Conservation (phyloP, 2,888 invertebrate genomes). For the Aethes cnicana region DNA sequence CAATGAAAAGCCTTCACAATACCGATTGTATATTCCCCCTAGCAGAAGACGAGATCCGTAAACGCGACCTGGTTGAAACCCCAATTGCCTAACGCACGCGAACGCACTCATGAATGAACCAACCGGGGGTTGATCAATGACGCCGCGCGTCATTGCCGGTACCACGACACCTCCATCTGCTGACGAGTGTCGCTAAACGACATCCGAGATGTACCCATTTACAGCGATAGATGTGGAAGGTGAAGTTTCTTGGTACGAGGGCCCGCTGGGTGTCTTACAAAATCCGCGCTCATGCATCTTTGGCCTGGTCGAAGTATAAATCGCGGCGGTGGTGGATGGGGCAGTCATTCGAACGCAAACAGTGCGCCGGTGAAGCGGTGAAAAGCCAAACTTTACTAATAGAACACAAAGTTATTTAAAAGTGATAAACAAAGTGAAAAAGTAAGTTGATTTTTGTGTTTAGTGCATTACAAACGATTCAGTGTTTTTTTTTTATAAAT, state of each 20-base stretch:
- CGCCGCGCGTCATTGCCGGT: constrained; percentile 62
- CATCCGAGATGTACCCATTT: constrained; percentile 35
- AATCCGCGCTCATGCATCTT: constrained; percentile 75
- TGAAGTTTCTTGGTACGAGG: constrained; percentile 61
- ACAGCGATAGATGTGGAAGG: constrained; percentile 32
- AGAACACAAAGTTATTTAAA: constrained; percentile 35
- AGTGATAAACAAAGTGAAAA: constrained; percentile 60
- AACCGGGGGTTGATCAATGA: constrained; percentile 76
- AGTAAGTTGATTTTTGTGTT: constrained; percentile 25
- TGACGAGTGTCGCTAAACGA: constrained; percentile 8
- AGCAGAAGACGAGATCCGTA: constrained; percentile 56
- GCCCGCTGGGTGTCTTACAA: constrained; percentile 73
- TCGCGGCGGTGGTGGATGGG: constrained; percentile 66
- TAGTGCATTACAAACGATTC: too few relatives aligned
- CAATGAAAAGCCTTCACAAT: constrained; percentile 6
- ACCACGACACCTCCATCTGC: constrained; percentile 49
- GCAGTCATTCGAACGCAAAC: constrained; percentile 76
- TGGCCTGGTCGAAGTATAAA: constrained; percentile 78
- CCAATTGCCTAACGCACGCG: constrained; percentile 69
- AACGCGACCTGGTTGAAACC: constrained; percentile 66
- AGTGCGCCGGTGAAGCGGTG: constrained; percentile 72
- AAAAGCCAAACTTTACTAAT: constrained; percentile 45
- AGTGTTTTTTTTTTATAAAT: too few relatives aligned
- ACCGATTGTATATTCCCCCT: constrained; percentile 21
- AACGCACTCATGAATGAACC: constrained; percentile 65